These are phyloP conservation scores for Marasmarcha lunaedactyla DNA, from an alignment of 2,888 invertebrate species.

Conservation along the genomic window DNA sequence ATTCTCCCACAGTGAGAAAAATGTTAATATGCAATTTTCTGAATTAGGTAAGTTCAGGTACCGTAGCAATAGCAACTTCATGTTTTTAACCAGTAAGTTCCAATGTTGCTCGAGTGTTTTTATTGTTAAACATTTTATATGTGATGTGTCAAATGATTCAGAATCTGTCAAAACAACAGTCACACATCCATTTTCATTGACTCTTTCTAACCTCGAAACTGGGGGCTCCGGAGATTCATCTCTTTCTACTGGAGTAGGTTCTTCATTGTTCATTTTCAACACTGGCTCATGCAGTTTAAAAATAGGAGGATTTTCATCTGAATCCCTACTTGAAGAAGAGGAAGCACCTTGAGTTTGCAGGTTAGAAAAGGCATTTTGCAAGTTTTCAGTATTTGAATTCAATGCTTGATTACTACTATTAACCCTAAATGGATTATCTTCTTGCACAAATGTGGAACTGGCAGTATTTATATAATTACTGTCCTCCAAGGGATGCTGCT, in stretches of 20 bases:
- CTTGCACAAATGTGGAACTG: conserved; percentile 44
- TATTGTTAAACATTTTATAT: conserved; percentile 87
- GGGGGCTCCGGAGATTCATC: conserved; percentile 39
- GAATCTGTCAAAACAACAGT: conserved; percentile 79
- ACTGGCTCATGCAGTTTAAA: conserved; percentile 55
- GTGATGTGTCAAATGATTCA: conserved; percentile 86
- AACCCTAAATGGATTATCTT: conserved; percentile 51
- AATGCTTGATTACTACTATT: conserved; percentile 31
- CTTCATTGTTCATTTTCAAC: conserved; percentile 39
- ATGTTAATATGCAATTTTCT: conserved; percentile 82
- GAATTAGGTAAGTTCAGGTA: conserved; percentile 71
- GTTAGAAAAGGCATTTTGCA: conserved; percentile 59
- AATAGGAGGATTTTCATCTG: conserved; percentile 26
- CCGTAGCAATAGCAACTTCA: conserved; percentile 69
- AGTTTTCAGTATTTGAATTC: conserved; percentile 37
- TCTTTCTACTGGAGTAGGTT: conserved; percentile 30
- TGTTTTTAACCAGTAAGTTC: conserved; percentile 82
- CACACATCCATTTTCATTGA: conserved; percentile 66
- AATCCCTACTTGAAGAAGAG: conserved; percentile 41
- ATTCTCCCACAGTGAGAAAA: conserved; percentile 88
- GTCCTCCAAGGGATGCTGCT: conserved; percentile 84
- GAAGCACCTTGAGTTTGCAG: conserved; percentile 49
- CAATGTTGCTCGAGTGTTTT: conserved; percentile 88
- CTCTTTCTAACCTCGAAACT: conserved; percentile 46
- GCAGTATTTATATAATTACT: conserved; percentile 54